Conservation (phyloP, 2,888 invertebrate genomes). For the Malachius bipustulatus region DNA sequence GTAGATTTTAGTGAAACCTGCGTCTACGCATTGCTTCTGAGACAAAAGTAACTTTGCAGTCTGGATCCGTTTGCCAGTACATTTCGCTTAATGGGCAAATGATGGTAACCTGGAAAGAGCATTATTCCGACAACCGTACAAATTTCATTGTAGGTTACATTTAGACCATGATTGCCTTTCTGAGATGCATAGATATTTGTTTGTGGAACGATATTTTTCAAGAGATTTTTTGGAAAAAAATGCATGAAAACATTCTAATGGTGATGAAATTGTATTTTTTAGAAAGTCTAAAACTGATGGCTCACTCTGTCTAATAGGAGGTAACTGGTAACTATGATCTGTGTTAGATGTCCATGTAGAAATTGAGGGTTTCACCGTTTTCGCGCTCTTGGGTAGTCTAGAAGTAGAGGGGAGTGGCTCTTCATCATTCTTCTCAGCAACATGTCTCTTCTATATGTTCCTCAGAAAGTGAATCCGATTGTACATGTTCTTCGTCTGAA, state of each 20-base stretch:
- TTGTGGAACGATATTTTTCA: not conserved
- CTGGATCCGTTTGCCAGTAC: not conserved
- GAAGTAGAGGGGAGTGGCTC: not conserved
- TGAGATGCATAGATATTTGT: not conserved
- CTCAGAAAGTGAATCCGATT: too few relatives aligned
- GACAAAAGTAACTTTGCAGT: not conserved
- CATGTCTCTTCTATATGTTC: too few relatives aligned
- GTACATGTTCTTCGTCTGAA: conserved; percentile 2
- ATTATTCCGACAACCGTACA: not conserved
- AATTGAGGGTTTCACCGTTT: not conserved
- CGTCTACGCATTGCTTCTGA: not conserved
- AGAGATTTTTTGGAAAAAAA: not conserved
- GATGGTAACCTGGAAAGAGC: not conserved
- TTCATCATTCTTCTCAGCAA: too few relatives aligned
- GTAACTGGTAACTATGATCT: not conserved
- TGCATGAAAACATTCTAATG: not conserved
- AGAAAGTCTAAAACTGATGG: not conserved
- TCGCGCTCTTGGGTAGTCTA: not conserved
- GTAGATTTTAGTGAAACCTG: not conserved
- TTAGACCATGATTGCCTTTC: conserved; percentile 1
- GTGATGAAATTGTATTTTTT: not conserved
- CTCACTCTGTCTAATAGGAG: too few relatives aligned
- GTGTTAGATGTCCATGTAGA: not conserved
- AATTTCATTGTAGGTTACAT: not conserved
- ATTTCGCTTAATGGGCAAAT: not conserved